Percentiles rank a stretch among this genome's conserved stretches.
phyloP scores from a whole-genome alignment of 2,113 vertebrate species.

The Zingel zingel region DNA sequence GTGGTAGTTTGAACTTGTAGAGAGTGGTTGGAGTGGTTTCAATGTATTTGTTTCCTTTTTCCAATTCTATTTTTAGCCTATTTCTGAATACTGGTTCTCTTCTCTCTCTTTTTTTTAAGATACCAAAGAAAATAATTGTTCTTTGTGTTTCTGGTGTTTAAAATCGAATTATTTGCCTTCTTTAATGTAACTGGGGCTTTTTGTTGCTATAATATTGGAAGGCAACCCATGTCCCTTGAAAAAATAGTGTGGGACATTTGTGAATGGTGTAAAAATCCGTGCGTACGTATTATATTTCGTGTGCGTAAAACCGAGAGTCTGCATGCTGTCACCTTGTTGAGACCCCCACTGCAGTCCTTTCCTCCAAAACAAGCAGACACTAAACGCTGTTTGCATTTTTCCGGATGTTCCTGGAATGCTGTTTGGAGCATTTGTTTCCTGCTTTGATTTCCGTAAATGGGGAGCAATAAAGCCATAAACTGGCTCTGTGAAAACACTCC shows the following conservation, averaged over 20 bases:
- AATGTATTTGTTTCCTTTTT: background rate
- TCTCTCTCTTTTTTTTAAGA: background rate
- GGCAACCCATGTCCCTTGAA: background rate
- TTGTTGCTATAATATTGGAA: fast-evolving
- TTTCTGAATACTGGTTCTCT: background rate
- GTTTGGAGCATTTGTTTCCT: constrained; percentile 80
- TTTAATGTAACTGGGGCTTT: fast-evolving
- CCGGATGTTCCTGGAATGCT: constrained; percentile 81
- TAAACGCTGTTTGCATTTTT: constrained; percentile 55
- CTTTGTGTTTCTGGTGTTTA: background rate
- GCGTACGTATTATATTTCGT: background rate
- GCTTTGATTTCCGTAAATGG: constrained; percentile 83
- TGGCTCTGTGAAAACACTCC: constrained; percentile 71
- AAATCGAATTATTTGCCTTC: background rate
- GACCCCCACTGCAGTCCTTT: constrained; percentile 16
- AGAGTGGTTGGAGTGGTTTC: fast-evolving
- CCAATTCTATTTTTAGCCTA: background rate
- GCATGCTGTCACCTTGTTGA: background rate
- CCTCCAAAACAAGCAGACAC: constrained; percentile 49
- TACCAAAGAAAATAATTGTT: background rate
- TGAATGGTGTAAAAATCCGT: background rate
- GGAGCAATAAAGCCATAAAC: constrained; percentile 83
- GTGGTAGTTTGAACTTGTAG: background rate
- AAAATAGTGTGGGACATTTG: background rate
- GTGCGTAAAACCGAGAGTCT: background rate